A percentile compares a stretch with the other conserved stretches of the same genome.
Conservation (phyloP, 2,113 vertebrate species). For the Leptocoma aspasia region DNA sequence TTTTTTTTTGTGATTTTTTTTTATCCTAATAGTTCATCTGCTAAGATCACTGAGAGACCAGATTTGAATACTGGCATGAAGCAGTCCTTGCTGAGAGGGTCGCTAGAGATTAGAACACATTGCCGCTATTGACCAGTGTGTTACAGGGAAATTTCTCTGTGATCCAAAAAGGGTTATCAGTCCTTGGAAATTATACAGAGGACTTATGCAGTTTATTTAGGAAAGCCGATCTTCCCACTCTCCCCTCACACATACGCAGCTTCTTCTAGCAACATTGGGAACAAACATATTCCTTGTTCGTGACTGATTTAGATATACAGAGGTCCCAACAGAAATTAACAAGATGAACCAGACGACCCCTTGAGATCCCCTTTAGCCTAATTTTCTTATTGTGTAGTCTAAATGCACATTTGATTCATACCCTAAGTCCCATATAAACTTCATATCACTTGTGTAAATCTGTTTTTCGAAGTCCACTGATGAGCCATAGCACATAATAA, state of each 20-base stretch:
- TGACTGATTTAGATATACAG: not conserved
- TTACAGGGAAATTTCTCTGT: not conserved
- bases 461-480: not conserved
- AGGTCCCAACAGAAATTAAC: not conserved
- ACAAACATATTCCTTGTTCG: not conserved
- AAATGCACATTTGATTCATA: not conserved
- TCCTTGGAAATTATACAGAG: not conserved
- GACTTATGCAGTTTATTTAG: not conserved
- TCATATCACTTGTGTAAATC: not conserved
- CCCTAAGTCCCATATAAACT: not conserved
- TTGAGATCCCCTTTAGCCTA: not conserved
- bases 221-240: not conserved
- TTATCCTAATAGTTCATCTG: not conserved
- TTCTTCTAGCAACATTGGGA: not conserved
- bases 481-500: not conserved
- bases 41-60: not conserved
- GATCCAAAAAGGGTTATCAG: not conserved
- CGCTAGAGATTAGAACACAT: not conserved
- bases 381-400: not conserved
- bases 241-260: not conserved
- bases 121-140: not conserved
- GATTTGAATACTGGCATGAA: not conserved
- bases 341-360: not conserved
- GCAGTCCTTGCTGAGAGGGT: not conserved
- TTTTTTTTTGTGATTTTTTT: not conserved